These are phyloP conservation scores for Aphodius sticticus DNA, from an alignment of 2,888 invertebrate genomes.

Conservation along the genomic window DNA sequence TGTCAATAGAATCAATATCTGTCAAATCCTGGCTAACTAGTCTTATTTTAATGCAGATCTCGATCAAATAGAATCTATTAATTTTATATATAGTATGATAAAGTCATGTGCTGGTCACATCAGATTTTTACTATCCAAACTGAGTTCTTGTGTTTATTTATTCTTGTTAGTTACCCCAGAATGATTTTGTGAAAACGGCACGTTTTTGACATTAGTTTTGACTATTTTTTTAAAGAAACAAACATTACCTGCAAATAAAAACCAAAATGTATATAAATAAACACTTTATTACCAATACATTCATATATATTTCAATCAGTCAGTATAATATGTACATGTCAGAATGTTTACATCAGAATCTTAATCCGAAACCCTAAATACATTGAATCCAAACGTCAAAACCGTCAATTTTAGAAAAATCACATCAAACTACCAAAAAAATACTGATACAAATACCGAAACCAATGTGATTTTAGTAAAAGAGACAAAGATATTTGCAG, in stretches of 20 bases:
- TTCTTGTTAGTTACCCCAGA: too few relatives aligned
- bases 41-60: too few relatives aligned
- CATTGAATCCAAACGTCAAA: not conserved
- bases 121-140: too few relatives aligned
- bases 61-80: too few relatives aligned
- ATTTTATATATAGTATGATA: too few relatives aligned
- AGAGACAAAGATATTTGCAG: not conserved
- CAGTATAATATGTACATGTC: constrained; percentile 55
- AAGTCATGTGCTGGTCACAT: too few relatives aligned
- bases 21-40: too few relatives aligned
- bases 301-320: constrained; percentile 49
- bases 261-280: constrained; percentile 34
- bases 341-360: constrained; percentile 26
- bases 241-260: not conserved
- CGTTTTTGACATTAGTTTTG: not conserved
- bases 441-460: not conserved
- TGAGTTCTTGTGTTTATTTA: too few relatives aligned
- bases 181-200: too few relatives aligned
- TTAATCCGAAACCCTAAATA: constrained; percentile 8
- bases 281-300: constrained; percentile 38
- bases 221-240: not conserved
- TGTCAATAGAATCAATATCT: too few relatives aligned
- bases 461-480: not conserved
- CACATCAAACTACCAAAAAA: constrained; percentile 4
- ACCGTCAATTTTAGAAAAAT: not conserved